Evolutionary conservation across 92 coral and sea anemone genomes (phyloP), one percentile per base, ranked within the genome.

Genomic region (Porites cylindrica): DNA sequence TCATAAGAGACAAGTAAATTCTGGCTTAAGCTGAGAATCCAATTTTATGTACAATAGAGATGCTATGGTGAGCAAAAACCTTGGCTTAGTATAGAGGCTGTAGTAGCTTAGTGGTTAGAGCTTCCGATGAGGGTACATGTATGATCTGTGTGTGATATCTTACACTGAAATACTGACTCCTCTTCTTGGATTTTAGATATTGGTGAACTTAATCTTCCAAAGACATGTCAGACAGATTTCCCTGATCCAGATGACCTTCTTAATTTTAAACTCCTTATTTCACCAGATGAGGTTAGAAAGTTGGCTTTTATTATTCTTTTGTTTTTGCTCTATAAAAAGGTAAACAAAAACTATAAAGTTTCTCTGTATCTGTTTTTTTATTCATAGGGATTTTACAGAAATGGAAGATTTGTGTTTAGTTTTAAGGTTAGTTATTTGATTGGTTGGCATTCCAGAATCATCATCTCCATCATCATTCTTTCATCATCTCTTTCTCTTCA

Each of bases 191-290:
- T 80, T 84, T 47, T 85, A 97, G 99, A 97, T 92, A 89, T 97
- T 66, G 90, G 88, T 63, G 99, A 97, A 81, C 92, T 97, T 19
- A 92, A 96, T 81, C 90, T 97, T 47, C 99, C 99, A 75, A 95
- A 95, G 83, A 97, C 99, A 64, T 97, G 99, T 86, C 95, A 93
- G 86, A 97, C 95, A 73, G 99, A 95, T 61, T 97, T 97, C 65
- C 98, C 99, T 51, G 99, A 97, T 80, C 97, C 97, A 68, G 99
- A 97, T 87, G 99, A 97, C 82, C 70, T 95, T 77, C 81, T 97
- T 72, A 97, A 95, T 91, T 97, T 97, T 89, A 97, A 95, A 91
- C 92, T 97, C 65, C 85, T 90, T 81, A 97, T 97, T 76, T 90
- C 99, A 51, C 99, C 99, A 23, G 99, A 97, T 95, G 99, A 95